Base-by-base conservation (phyloP, 2,888 invertebrate genomes). In the Epinotia bilunana region DNA sequence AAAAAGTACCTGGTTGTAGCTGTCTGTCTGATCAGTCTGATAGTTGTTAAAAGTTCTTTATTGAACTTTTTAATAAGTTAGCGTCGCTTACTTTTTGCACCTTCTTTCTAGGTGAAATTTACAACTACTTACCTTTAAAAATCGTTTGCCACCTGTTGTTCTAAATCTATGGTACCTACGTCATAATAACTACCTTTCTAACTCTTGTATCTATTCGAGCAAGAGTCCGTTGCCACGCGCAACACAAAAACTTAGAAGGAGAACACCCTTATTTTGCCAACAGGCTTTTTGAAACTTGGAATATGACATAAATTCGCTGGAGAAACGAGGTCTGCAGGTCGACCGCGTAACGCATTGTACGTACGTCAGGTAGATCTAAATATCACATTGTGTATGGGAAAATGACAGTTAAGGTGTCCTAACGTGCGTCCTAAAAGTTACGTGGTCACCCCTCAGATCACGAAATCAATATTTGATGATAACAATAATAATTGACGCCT, bases 21-120 rank as follows among this genome's bases (percentile, higher is more conserved):
- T 49, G 23, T 57, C 57, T 39, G 61, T 46, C 16, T 46, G 64
- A 70, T 74, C 58, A 65, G 64, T 74, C 64, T 70, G 60, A 70
- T 70, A 70, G 64, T 65, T 74, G 70, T 71, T 74, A 64, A 28
- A 74, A 71, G 53, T 49, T 74, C 64, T 61, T 74, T 58, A 64
- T 60, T 65, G 60, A 64, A 71, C 70, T 74, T 70, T 58, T 62
- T 63, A 68, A 55, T 73, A 68, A 73, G 61, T 73, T 73, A 53
- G 58, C 39, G 53, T 46, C 46, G n/a, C 61, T 53, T 67, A 57
- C 43, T 65, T 61, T 75, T 60, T 39, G 20, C 70, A 64, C 65
- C 23, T 61, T 65, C 49, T 73, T 73, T 67, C 58, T 71, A 53
- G 61, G 11, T 68, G 39, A 63, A 71, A 64, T 70, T 65, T 60